These are phyloP conservation scores for Pseudolycoriella hygida DNA, from an alignment of 2,888 invertebrate genomes.

Conservation along the genomic window DNA sequence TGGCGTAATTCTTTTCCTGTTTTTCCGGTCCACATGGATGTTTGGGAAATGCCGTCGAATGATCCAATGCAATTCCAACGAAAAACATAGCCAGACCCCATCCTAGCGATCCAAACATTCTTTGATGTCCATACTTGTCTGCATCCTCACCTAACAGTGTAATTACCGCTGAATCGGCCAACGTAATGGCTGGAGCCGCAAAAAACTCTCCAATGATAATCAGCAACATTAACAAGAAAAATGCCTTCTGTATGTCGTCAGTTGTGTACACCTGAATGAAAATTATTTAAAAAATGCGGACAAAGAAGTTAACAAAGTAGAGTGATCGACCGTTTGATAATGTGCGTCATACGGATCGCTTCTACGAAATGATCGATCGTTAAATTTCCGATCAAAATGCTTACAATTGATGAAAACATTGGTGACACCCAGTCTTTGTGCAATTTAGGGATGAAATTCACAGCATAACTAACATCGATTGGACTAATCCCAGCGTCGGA, in stretches of 20 bases:
- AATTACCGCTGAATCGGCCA: constrained; percentile 85
- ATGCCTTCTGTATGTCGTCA: constrained; percentile 83
- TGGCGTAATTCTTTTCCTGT: constrained; percentile 94
- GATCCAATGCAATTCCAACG: constrained; percentile 89
- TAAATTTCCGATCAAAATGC: too few relatives aligned
- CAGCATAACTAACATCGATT: constrained; percentile 52
- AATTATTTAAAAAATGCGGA: too few relatives aligned
- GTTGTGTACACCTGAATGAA: constrained; percentile 72
- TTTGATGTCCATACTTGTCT: constrained; percentile 84
- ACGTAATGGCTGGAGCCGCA: constrained; percentile 85
- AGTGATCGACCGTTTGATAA: too few relatives aligned
- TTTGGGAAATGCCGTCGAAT: constrained; percentile 86
- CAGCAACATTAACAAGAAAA: constrained; percentile 80
- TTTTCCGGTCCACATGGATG: constrained; percentile 80
- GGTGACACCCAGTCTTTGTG: constrained; percentile 73
- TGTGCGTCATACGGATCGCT: too few relatives aligned
- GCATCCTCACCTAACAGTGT: constrained; percentile 77
- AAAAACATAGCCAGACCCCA: constrained; percentile 99
- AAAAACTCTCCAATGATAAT: constrained; percentile 96
- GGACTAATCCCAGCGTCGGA: constrained; percentile 46
- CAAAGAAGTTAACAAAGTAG: too few relatives aligned
- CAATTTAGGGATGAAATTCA: constrained; percentile 50
- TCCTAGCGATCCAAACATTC: constrained; percentile 95
- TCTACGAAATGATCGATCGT: too few relatives aligned
- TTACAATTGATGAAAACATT: constrained; percentile 81